phyloP scores from a whole-genome alignment of 2,797 vertebrate species.

The Sebastes iracundus region DNA sequence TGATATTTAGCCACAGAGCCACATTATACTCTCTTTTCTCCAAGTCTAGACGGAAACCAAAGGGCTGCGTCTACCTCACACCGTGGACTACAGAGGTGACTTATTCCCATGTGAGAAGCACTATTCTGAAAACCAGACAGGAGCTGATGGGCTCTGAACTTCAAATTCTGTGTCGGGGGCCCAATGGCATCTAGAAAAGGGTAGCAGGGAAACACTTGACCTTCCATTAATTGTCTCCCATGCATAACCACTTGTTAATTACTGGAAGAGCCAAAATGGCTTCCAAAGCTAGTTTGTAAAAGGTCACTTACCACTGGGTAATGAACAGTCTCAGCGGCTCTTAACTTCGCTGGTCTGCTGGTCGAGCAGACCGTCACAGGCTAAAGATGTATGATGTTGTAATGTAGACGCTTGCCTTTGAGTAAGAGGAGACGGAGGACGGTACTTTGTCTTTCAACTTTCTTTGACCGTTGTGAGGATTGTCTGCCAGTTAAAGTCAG shows the following conservation, averaged over 20 bases:
- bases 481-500: slow-evolving; percentile 42
- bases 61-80: slow-evolving; percentile 44
- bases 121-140: slow-evolving; percentile 46
- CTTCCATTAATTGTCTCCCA: slow-evolving; percentile 81
- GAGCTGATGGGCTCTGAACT: slow-evolving; percentile 67
- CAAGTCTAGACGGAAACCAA: slow-evolving; percentile 56
- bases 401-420: slow-evolving; percentile 33
- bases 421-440: slow-evolving; percentile 13
- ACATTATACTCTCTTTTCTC: slow-evolving; percentile 48
- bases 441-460: slow-evolving; percentile 49
- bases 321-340: slow-evolving; percentile 68
- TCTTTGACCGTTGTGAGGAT: slow-evolving; percentile 48
- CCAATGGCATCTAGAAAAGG: slow-evolving; percentile 71
- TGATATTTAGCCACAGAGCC: slow-evolving; percentile 57
- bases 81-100: slow-evolving; percentile 50
- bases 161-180: slow-evolving; percentile 62
- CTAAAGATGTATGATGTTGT: slow-evolving; percentile 41
- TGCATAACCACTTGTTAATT: slow-evolving; percentile 83
- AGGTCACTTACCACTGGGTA: slow-evolving; percentile 76
- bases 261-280: slow-evolving; percentile 75
- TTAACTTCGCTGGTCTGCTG: slow-evolving; percentile 41
- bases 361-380: slow-evolving; percentile 27
- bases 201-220: slow-evolving; percentile 75
- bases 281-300: slow-evolving; percentile 76
- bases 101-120: slow-evolving; percentile 51